Percentiles rank a stretch among this genome's conserved stretches.
phyloP scores from a whole-genome alignment of 2,113 vertebrate species.

The Hyperopisus bebe region DNA sequence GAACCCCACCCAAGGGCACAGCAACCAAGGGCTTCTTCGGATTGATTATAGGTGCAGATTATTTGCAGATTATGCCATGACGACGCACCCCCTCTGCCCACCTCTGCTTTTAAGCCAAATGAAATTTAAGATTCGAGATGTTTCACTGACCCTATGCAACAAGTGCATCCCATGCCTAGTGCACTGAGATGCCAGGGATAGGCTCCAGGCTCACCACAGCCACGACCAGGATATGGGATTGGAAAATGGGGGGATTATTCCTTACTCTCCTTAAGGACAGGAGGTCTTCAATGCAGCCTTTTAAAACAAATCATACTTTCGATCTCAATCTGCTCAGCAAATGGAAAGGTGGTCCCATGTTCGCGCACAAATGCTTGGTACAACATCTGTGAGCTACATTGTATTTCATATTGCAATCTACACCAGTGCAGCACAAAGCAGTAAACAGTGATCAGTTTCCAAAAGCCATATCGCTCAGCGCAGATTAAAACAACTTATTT shows the following conservation, averaged over 20 bases:
- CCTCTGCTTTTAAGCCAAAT: neutral
- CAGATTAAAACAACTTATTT: neutral
- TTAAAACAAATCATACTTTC: neutral
- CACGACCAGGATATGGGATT: neutral
- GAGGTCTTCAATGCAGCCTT: neutral
- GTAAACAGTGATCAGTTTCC: neutral
- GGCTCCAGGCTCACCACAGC: neutral
- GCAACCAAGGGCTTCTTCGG: neutral
- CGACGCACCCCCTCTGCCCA: neutral
- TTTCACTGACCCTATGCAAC: neutral
- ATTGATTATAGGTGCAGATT: neutral
- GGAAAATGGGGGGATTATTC: neutral
- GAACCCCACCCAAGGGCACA: neutral
- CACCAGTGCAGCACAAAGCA: neutral
- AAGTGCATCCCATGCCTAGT: neutral
- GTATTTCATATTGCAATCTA: neutral
- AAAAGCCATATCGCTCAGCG: neutral
- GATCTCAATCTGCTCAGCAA: neutral
- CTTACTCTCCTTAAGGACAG: neutral
- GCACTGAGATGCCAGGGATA: neutral
- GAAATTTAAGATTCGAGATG: neutral
- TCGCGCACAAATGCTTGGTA: neutral
- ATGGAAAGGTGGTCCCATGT: neutral
- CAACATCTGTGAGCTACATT: neutral
- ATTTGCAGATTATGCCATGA: neutral